Percentiles rank a stretch among this genome's conserved stretches.
Evolutionary conservation across 2,113 vertebrate species (phyloP).

Genomic region (Lophura nycthemera): DNA sequence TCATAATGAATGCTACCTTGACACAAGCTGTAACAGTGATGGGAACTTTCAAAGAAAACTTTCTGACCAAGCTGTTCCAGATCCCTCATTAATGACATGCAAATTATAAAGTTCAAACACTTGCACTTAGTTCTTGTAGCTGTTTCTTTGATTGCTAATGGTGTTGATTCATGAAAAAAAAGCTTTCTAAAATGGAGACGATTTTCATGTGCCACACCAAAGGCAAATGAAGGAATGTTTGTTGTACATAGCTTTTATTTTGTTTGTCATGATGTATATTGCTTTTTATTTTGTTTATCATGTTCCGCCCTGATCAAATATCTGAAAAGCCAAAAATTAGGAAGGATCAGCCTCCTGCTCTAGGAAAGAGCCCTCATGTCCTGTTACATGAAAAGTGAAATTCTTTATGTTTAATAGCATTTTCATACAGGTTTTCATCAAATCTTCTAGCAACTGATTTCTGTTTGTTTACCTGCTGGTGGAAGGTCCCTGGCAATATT

Average conservation of each 20-base stretch:
- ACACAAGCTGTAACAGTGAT: background rate
- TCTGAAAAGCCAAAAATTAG: slow-evolving; percentile 15
- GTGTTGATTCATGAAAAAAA: slow-evolving; percentile 42
- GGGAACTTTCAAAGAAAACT: slow-evolving; percentile 25
- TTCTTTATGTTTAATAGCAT: background rate
- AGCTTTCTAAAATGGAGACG: slow-evolving; percentile 22
- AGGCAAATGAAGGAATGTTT: slow-evolving; percentile 32
- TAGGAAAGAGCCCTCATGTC: background rate
- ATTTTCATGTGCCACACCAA: slow-evolving; percentile 48
- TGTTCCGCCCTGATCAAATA: slow-evolving; percentile 18
- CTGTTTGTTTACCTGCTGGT: background rate
- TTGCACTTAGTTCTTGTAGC: slow-evolving; percentile 29
- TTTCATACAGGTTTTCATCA: background rate
- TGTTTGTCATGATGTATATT: background rate
- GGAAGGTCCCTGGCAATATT: background rate
- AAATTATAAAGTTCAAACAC: slow-evolving; percentile 60
- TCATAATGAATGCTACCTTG: background rate
- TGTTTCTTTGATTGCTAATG: slow-evolving; percentile 60
- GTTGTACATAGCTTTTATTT: background rate
- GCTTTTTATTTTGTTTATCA: background rate
- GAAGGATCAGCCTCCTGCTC: background rate
- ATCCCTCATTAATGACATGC: slow-evolving; percentile 10
- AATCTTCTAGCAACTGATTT: background rate
- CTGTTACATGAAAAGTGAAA: rapidly evolving
- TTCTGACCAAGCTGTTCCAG: background rate